Conservation (phyloP, 2,797 vertebrate genomes). For the Poliocrania exsul region DNA sequence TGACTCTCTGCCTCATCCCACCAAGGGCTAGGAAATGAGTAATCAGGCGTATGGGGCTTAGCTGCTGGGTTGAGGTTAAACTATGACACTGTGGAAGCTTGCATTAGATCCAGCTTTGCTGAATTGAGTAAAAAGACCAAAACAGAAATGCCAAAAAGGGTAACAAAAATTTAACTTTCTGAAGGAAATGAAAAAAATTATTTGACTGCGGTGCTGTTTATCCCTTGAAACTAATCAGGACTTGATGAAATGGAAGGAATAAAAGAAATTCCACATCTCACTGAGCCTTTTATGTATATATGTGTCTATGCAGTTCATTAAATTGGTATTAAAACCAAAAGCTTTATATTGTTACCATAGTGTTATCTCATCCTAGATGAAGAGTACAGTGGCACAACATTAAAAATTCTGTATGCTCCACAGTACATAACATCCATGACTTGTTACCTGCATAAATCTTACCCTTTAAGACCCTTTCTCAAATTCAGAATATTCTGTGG, state of each 20-base stretch:
- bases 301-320: not conserved
- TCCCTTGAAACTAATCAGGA: not conserved
- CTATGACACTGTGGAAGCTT: not conserved
- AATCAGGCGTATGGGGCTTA: not conserved
- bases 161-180: not conserved
- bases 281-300: not conserved
- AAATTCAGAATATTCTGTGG: not conserved
- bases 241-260: not conserved
- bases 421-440: not conserved
- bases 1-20: not conserved
- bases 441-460: not conserved
- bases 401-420: not conserved
- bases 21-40: not conserved
- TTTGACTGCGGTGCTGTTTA: not conserved
- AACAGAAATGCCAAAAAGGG: not conserved
- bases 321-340: not conserved
- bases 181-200: not conserved
- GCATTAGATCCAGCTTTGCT: not conserved
- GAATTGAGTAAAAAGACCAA: not conserved
- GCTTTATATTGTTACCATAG: not conserved
- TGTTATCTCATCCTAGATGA: not conserved
- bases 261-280: not conserved
- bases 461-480: not conserved
- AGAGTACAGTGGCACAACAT: not conserved
- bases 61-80: not conserved